Percentiles rank a stretch among this genome's conserved stretches.
Evolutionary conservation across 1,140 invertebrate genomes (phyloP).

Genomic region (Chymomyza costata): DNA sequence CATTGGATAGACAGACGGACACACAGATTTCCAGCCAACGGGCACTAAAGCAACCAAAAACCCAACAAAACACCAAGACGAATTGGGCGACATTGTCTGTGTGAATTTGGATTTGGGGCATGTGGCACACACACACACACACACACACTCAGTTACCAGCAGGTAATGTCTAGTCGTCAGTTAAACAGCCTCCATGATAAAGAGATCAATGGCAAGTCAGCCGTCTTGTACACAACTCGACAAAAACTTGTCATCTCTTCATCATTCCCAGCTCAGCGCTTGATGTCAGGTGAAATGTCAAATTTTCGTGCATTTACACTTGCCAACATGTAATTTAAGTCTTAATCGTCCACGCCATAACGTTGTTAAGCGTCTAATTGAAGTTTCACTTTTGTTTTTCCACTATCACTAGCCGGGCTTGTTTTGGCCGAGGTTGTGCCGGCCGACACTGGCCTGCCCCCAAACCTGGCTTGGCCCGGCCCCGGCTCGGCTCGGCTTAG

Average conservation of each 20-base stretch:
- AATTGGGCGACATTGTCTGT: slow-evolving; percentile 68
- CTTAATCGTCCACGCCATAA: slow-evolving; percentile 73
- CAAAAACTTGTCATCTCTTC: too few species aligned
- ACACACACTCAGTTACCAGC: slow-evolving; percentile 15
- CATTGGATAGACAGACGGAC: slow-evolving; percentile 12
- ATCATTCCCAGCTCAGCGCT: not conserved
- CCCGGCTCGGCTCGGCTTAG: not conserved
- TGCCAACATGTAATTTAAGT: slow-evolving; percentile 60
- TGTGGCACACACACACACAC: slow-evolving; percentile 22
- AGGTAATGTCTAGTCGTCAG: too few species aligned
- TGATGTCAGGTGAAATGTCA: slow-evolving; percentile 60
- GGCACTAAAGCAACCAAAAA: too few species aligned
- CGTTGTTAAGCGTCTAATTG: slow-evolving; percentile 70
- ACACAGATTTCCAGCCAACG: slow-evolving; percentile 43
- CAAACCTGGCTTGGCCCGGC: too few species aligned
- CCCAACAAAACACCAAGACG: slow-evolving; percentile 69
- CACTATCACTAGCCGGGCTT: too few species aligned
- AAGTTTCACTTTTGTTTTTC: slow-evolving; percentile 69
- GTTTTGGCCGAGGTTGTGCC: too few species aligned
- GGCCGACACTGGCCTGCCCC: too few species aligned
- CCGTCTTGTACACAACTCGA: slow-evolving; percentile 1
- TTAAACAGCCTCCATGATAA: slow-evolving; percentile 42
- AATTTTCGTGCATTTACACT: slow-evolving; percentile 38
- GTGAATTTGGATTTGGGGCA: slow-evolving; percentile 49
- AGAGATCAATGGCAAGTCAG: slow-evolving; percentile 61